Base-by-base conservation (phyloP, 2,113 vertebrate genomes). In the Atlantisia rogersi region DNA sequence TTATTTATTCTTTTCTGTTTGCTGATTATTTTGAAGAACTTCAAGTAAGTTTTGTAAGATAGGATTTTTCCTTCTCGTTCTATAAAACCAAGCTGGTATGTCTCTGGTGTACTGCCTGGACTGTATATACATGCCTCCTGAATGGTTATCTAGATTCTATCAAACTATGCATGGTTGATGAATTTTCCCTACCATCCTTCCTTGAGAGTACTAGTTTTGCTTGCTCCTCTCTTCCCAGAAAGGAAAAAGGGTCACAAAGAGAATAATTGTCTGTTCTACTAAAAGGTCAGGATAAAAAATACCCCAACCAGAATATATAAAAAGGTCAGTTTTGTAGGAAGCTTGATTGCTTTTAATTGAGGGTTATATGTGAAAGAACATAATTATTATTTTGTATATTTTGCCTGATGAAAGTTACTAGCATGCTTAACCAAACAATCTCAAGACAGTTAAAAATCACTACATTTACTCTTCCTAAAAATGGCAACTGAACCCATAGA, bases 281-380 rank as follows among this genome's bases (percentile, higher is more conserved):
- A 28, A 74, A 84, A 55, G 15, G 21, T 39, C 60, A 53, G 62
- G 60, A 5, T 6, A 69, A 63, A 62, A 59, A 58, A 35, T 0
- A 0, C 1, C 5, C 8, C 3, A 50, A 15, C 7, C 9, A 55
- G 40, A 59, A 50, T 25, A 42, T 14, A 3, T 53, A 24, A 50
- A 75, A 53, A 58, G 25, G 21, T 1, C 15, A 68, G 14, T 46
- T 9, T 55, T 65, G 13, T 14, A 40, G 21, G 74, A 55, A 92
- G 11, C 12, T n/a, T n/a, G 25, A 28, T 21, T 67, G 60, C 11
- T 93, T 18, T 69, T 86, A 62, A 60, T 12, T 68, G 31, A 59
- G 39, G 78, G 28, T 70, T 88, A 52, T 7, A 1, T 46, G 4
- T 67, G 7, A n/a, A 59, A 29, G 8, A 62, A 9, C 78, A 5